A percentile compares a stretch with the other conserved stretches of the same genome.
Conservation (phyloP, 1,140 invertebrate genomes). For the Acyrthosiphon pisum region DNA sequence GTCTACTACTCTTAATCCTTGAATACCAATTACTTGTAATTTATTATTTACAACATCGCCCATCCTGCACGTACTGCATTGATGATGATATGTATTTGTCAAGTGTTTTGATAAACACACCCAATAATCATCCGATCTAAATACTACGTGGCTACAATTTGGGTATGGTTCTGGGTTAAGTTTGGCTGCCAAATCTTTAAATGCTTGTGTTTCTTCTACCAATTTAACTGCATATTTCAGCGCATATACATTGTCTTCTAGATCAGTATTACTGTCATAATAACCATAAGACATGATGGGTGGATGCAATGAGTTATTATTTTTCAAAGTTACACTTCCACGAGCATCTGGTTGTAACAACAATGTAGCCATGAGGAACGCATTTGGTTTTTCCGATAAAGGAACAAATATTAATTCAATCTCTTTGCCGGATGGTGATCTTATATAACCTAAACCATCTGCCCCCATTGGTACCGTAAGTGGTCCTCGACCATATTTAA, state of each 20-base stretch:
- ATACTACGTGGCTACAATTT: conserved; percentile 67
- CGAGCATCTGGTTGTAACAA: conserved; percentile 77
- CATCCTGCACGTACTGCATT: conserved; percentile 68
- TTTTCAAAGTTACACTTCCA: conserved; percentile 72
- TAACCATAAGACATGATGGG: conserved; percentile 80
- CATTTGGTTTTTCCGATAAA: conserved; percentile 74
- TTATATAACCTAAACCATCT: conserved; percentile 66
- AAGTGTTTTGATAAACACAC: conserved; percentile 73
- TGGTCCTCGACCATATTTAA: conserved; percentile 64
- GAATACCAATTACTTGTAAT: conserved; percentile 74
- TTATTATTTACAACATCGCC: conserved; percentile 80
- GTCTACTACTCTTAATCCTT: conserved; percentile 77
- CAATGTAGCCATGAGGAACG: conserved; percentile 74
- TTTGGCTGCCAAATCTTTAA: conserved; percentile 68
- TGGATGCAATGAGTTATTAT: conserved; percentile 75
- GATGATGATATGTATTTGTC: conserved; percentile 74
- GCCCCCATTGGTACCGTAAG: conserved; percentile 65
- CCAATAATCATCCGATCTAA: conserved; percentile 75
- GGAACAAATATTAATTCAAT: conserved; percentile 80
- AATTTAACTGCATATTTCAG: conserved; percentile 71
- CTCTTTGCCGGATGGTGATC: conserved; percentile 67
- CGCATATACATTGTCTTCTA: conserved; percentile 73
- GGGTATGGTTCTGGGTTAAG: conserved; percentile 69
- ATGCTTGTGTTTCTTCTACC: conserved; percentile 67
- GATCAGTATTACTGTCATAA: conserved; percentile 71